A percentile compares a stretch with the other conserved stretches of the same genome.
Conservation (phyloP, 1,140 invertebrate species). For the Drosophila willistoni region DNA sequence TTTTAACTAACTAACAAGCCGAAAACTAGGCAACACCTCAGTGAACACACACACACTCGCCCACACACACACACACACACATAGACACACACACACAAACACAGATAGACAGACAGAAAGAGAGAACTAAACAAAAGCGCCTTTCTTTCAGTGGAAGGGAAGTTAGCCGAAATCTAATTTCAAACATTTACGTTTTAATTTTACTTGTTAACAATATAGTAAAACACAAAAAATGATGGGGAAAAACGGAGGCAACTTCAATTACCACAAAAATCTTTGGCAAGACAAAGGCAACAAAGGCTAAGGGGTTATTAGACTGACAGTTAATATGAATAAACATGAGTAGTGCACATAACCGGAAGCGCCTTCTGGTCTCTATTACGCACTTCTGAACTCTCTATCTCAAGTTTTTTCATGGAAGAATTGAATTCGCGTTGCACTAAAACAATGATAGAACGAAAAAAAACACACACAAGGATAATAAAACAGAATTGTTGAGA, state of each 20-base stretch:
- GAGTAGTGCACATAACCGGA: slow-evolving; percentile 28
- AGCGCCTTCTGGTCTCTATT: neutral
- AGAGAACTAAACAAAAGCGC: slow-evolving; percentile 66
- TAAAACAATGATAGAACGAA: neutral
- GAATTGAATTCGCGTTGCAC: slow-evolving; percentile 55
- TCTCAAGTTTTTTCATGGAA: neutral
- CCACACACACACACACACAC: slow-evolving; percentile 24
- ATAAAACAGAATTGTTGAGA: neutral
- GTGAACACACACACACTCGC: slow-evolving; percentile 57
- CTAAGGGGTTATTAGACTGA: neutral
- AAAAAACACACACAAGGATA: too few species aligned
- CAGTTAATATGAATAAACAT: slow-evolving; percentile 62
- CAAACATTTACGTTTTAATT: slow-evolving; percentile 82
- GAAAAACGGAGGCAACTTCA: neutral
- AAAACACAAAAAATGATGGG: slow-evolving; percentile 12
- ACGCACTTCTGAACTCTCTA: neutral
- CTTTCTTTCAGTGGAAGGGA: slow-evolving; percentile 15
- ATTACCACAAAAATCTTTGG: slow-evolving; percentile 2
- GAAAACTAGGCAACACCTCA: slow-evolving; percentile 78
- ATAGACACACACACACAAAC: slow-evolving; percentile 17
- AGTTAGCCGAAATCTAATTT: slow-evolving; percentile 71
- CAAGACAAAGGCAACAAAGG: neutral
- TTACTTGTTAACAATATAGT: slow-evolving; percentile 75
- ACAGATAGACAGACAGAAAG: neutral
- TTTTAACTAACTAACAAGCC: slow-evolving; percentile 81